Evolutionary conservation across 2,888 invertebrate genomes (phyloP), one percentile per base, ranked within the genome.

Genomic region (Brachyptera risi): DNA sequence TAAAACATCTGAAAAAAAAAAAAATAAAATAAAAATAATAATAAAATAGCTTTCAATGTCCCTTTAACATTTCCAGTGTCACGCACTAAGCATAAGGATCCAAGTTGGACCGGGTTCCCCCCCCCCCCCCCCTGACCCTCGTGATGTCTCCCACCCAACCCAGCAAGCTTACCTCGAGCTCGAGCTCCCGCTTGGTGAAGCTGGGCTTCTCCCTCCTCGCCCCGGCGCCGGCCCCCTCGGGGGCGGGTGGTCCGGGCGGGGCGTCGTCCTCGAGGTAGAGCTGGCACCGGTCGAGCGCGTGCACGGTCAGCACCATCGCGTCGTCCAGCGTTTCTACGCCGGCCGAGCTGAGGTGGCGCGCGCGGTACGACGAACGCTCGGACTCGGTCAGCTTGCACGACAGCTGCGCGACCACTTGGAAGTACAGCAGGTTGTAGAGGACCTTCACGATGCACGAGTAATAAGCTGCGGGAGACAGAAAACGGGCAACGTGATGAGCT

Each of bases 401-500:
- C 65, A 93, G 79, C 75, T 91, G 90, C 58, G 88, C 83, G 65
- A 94, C 83, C 51, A 92, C 87, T 81, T 96, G 95, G 75, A 95
- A 88, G 78, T 92, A 94, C 63, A 89, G 80, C 65, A 96, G 81
- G 74, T 95, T 92, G 80, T 92, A 96, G 66, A 95, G 81, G 66
- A 90, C 86, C 73, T 90, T 88, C 1, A 95, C 90, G 70, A 95
- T 85, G 72, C 89, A 88, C 1, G 89, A 89, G 77, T 91, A 95
- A 74, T 93, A 93, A 57, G 88, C 95, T 94, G 80, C 1, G 79
- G 78, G 60, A 65, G 63, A 65, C 7, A 40, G n/a, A n/a, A n/a
- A 31, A n/a, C n/a, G n/a, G n/a, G n/a, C n/a, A n/a, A n/a, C n/a
- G n/a, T n/a, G n/a, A n/a, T n/a, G n/a, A n/a, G n/a, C n/a, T n/a